phyloP scores from a whole-genome alignment of 1,140 invertebrate species.

The Epicauta chinensis region DNA sequence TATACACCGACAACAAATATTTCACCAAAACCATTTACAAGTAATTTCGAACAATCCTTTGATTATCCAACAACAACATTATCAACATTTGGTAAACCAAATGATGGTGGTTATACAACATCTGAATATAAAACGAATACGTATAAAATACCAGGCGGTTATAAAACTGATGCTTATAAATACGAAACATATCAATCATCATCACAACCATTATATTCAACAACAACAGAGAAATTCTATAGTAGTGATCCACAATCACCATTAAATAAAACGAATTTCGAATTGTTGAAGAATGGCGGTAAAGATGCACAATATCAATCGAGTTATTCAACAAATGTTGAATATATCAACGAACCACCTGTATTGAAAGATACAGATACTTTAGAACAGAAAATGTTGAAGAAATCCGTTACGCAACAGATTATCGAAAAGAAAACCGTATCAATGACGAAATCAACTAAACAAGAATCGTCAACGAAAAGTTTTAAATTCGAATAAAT shows the following conservation, averaged over 20 bases:
- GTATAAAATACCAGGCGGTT: slow-evolving; percentile 38
- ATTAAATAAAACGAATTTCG: slow-evolving; percentile 23
- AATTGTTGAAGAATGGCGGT: slow-evolving; percentile 35
- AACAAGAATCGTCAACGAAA: slow-evolving; percentile 47
- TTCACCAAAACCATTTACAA: slow-evolving; percentile 4
- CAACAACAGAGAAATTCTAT: slow-evolving; percentile 45
- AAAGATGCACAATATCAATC: slow-evolving; percentile 26
- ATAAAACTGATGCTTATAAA: slow-evolving; percentile 35
- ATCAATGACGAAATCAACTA: slow-evolving; percentile 44
- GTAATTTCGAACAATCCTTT: background rate
- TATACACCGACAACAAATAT: background rate
- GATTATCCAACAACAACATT: slow-evolving; percentile 11
- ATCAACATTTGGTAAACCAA: slow-evolving; percentile 6
- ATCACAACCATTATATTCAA: slow-evolving; percentile 37
- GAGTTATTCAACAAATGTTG: slow-evolving; percentile 40
- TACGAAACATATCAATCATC: slow-evolving; percentile 36
- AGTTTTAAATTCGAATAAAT: slow-evolving; percentile 46
- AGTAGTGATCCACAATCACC: slow-evolving; percentile 32
- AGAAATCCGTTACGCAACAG: slow-evolving; percentile 48
- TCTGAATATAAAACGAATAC: slow-evolving; percentile 36
- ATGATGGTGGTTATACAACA: slow-evolving; percentile 29
- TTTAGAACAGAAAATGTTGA: slow-evolving; percentile 46
- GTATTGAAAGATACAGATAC: slow-evolving; percentile 42
- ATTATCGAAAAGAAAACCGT: slow-evolving; percentile 49
- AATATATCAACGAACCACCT: slow-evolving; percentile 42